These are phyloP conservation scores for Gymnothorax javanicus DNA, from an alignment of 2,797 vertebrate species.

Conservation along the genomic window DNA sequence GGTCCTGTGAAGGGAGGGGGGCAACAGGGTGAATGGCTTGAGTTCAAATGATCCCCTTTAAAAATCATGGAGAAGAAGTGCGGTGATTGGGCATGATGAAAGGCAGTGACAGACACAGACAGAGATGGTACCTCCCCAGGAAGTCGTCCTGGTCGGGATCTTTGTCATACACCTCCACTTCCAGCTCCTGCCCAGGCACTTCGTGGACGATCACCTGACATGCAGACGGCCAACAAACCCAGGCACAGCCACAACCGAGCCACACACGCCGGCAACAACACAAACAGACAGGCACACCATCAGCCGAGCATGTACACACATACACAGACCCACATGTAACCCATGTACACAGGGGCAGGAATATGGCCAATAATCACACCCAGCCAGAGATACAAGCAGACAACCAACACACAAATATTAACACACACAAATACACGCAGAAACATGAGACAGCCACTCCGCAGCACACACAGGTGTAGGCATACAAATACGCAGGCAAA, in stretches of 20 bases:
- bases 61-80: background rate
- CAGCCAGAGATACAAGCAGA: background rate
- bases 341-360: slow-evolving; percentile 40
- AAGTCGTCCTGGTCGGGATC: slow-evolving; percentile 96
- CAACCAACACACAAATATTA: background rate
- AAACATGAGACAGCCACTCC: slow-evolving; percentile 41
- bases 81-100: slow-evolving; percentile 12
- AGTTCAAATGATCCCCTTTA: background rate
- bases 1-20: slow-evolving; percentile 65
- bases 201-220: slow-evolving; percentile 91
- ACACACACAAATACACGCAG: background rate
- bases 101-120: slow-evolving; percentile 50
- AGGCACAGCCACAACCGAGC: slow-evolving; percentile 35
- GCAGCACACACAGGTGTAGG: background rate
- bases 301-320: slow-evolving; percentile 45
- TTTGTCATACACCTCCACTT: slow-evolving; percentile 94
- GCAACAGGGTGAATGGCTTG: slow-evolving; percentile 5
- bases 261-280: slow-evolving; percentile 41
- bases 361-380: too few species aligned
- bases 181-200: slow-evolving; percentile 92
- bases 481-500: too few species aligned
- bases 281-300: slow-evolving; percentile 36
- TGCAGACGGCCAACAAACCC: slow-evolving; percentile 48
- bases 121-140: slow-evolving; percentile 83
- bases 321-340: slow-evolving; percentile 30